These are phyloP conservation scores for Acanthis flammea DNA, from an alignment of 2,797 vertebrate genomes.

Conservation along the genomic window DNA sequence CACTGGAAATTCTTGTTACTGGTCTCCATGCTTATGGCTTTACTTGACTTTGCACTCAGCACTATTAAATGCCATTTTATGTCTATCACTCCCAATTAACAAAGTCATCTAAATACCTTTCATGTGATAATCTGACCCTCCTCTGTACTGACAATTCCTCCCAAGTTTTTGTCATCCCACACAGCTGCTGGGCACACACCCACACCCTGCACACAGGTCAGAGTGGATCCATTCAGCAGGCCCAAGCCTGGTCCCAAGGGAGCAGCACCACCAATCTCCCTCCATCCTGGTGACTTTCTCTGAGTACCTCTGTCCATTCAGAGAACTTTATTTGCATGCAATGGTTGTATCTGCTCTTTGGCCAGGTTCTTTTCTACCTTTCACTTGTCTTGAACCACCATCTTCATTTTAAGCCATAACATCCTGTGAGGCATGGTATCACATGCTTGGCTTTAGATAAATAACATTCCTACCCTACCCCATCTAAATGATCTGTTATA, in stretches of 20 bases:
- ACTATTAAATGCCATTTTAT: background rate
- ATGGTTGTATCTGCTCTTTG: background rate
- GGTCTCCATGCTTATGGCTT: background rate
- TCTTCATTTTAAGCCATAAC: background rate
- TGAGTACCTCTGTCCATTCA: background rate
- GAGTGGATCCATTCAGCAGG: background rate
- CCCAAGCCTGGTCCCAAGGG: background rate
- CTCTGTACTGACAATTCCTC: background rate
- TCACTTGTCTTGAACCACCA: background rate
- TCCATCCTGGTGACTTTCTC: background rate
- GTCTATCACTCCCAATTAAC: background rate
- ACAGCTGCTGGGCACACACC: background rate
- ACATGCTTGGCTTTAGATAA: background rate
- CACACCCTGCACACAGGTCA: background rate
- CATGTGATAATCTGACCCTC: background rate
- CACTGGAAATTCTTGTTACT: background rate
- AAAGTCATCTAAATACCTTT: constrained; percentile 21
- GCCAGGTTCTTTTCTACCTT: background rate
- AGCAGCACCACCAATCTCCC: background rate
- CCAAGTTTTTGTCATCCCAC: background rate
- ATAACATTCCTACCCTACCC: background rate
- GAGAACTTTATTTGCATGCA: background rate
- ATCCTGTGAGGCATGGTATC: background rate
- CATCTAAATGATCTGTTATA: constrained; percentile 19
- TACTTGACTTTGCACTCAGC: background rate